phyloP scores from a whole-genome alignment of 53 echinoderm and acorn worm species.

The Temnopleurus reevesii region DNA sequence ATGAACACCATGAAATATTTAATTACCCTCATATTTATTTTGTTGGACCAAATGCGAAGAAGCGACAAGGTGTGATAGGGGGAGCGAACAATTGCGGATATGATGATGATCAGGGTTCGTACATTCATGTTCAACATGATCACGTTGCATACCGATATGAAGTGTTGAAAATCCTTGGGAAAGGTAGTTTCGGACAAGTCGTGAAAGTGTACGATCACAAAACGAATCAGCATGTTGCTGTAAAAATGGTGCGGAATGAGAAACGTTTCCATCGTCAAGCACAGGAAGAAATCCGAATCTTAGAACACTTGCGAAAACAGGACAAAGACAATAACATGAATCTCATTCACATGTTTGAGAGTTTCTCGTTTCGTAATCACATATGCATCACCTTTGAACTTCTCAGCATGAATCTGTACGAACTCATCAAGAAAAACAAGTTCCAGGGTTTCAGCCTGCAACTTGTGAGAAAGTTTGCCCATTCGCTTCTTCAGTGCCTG shows the following conservation, averaged over 20 bases:
- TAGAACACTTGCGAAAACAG: conserved; percentile 96
- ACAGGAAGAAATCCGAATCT: conserved; percentile 98
- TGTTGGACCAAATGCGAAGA: conserved; percentile 99
- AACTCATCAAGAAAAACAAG: conserved; percentile 99
- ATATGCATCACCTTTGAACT: conserved; percentile 99
- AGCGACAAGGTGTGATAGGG: conserved; percentile 95
- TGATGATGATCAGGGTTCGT: conserved; percentile 98
- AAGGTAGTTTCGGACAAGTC: conserved; percentile 99
- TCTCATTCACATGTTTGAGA: conserved; percentile 94
- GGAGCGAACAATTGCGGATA: conserved; percentile 98
- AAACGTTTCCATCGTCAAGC: conserved; percentile 99
- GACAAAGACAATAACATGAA: conserved; percentile 99
- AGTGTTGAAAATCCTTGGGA: conserved; percentile 97
- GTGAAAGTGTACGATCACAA: conserved; percentile 99
- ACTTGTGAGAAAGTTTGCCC: conserved; percentile 97
- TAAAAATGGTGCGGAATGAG: conserved; percentile 99
- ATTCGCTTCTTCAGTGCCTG: conserved; percentile 95
- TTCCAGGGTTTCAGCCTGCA: conserved; percentile 99
- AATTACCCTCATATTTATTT: conserved; percentile 90
- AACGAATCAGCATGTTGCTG: conserved; percentile 94
- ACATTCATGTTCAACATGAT: conserved; percentile 98
- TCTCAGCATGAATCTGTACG: conserved; percentile 99
- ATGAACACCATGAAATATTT: conserved; percentile 99
- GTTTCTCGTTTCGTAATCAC: conserved; percentile 96
- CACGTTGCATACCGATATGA: conserved; percentile 96